These are phyloP conservation scores for Lymantria dispar DNA, from an alignment of 2,888 invertebrate genomes.

Conservation along the genomic window DNA sequence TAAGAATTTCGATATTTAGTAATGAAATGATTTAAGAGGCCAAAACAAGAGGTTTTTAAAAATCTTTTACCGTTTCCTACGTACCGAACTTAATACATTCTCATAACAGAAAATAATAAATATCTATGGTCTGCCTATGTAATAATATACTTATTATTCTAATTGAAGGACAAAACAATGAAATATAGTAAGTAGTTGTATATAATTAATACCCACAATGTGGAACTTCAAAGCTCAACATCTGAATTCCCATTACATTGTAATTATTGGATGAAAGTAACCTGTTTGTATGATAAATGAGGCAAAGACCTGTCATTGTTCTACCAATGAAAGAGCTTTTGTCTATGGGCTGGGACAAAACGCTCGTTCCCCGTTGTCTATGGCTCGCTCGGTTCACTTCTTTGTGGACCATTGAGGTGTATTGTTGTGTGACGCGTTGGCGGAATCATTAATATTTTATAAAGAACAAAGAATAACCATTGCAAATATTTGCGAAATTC, in stretches of 20 bases:
- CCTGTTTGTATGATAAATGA: conserved; percentile 80
- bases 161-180: conserved; percentile 47
- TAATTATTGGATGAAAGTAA: conserved; percentile 80
- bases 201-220: conserved; percentile 68
- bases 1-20: no score
- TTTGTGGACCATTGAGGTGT: conserved; percentile 64
- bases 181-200: conserved; percentile 52
- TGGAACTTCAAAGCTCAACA: conserved; percentile 42
- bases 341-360: conserved; percentile 75
- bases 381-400: conserved; percentile 60
- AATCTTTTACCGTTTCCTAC: no score
- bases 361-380: conserved; percentile 66
- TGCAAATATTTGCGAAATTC: conserved; percentile 70
- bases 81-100: no score
- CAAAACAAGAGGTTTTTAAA: no score
- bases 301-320: conserved; percentile 72
- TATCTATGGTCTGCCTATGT: conserved; percentile 17
- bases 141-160: conserved; percentile 32
- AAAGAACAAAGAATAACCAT: conserved; percentile 50
- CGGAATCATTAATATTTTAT: conserved; percentile 66
- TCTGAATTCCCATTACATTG: conserved; percentile 64
- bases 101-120: neutral
- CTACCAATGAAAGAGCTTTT: conserved; percentile 75
- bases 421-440: conserved; percentile 64
- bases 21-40: no score